A percentile compares a stretch with the other conserved stretches of the same genome.
These are phyloP conservation scores for Hermodice carunculata DNA, from an alignment of 2,888 invertebrate genomes.

Conservation along the genomic window DNA sequence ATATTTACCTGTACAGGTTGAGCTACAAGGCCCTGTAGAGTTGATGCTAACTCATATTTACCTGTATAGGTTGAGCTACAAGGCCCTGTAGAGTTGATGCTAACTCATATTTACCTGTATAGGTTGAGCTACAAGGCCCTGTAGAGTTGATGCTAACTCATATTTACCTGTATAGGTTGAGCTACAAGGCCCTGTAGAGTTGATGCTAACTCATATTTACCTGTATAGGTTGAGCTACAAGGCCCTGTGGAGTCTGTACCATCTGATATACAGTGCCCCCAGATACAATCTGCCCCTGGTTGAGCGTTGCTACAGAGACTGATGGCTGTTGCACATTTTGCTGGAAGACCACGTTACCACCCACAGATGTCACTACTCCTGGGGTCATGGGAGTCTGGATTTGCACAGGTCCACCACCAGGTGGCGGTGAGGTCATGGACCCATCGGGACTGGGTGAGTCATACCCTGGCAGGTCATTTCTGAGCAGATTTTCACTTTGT, in stretches of 20 bases:
- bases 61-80: too few relatives aligned
- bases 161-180: too few relatives aligned
- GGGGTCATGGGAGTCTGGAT: background rate
- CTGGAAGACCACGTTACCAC: conserved; percentile 56
- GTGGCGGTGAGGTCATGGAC: conserved; percentile 12
- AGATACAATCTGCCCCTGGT: conserved; percentile 67
- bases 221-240: conserved; percentile 71
- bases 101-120: too few relatives aligned
- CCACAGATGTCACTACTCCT: conserved; percentile 24
- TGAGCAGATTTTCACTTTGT: conserved; percentile 66
- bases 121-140: too few relatives aligned
- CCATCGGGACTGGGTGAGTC: conserved; percentile 4
- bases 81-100: too few relatives aligned
- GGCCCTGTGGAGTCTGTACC: conserved; percentile 71
- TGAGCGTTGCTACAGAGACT: conserved; percentile 62
- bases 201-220: conserved; percentile 51
- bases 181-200: too few relatives aligned
- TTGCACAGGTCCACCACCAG: background rate
- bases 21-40: too few relatives aligned
- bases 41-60: too few relatives aligned
- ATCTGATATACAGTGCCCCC: conserved; percentile 71
- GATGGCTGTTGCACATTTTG: conserved; percentile 49
- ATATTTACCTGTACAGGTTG: too few relatives aligned
- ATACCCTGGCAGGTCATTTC: conserved; percentile 29
- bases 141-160: too few relatives aligned